Conservation (phyloP, 2,113 vertebrate genomes). For the Passer montanus region DNA sequence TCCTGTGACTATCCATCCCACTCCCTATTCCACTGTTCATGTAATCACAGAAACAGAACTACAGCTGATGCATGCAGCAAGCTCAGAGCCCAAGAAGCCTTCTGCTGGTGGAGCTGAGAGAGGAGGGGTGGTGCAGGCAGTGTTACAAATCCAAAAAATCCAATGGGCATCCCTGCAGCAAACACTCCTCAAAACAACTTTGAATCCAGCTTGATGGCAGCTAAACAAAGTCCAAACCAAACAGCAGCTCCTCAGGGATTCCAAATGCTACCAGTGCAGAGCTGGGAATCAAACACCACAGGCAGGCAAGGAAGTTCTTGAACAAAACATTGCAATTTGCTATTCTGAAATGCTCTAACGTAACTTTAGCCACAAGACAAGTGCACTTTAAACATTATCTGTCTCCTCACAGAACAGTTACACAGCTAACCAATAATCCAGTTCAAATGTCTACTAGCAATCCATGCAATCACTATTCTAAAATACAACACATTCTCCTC, state of each 20-base stretch:
- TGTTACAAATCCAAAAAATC: background rate
- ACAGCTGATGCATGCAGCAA: background rate
- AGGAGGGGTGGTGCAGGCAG: background rate
- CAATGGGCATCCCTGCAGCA: accelerated
- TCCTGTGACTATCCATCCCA: too few species aligned
- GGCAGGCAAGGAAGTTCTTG: background rate
- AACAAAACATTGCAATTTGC: background rate
- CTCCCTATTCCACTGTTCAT: background rate
- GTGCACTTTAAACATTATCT: background rate
- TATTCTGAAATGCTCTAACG: background rate
- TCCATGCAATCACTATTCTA: background rate
- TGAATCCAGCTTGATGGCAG: background rate
- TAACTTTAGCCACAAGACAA: background rate
- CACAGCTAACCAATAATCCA: background rate
- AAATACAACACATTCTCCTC: background rate
- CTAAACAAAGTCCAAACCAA: background rate
- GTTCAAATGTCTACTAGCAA: background rate
- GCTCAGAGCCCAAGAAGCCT: background rate
- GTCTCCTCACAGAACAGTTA: background rate
- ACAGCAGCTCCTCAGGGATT: background rate
- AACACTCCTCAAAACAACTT: background rate
- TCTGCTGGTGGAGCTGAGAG: background rate
- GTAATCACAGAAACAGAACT: background rate
- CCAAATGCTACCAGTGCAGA: background rate
- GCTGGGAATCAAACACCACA: background rate